Base-by-base conservation (phyloP, 2,797 vertebrate species). In the Trachurus trachurus region DNA sequence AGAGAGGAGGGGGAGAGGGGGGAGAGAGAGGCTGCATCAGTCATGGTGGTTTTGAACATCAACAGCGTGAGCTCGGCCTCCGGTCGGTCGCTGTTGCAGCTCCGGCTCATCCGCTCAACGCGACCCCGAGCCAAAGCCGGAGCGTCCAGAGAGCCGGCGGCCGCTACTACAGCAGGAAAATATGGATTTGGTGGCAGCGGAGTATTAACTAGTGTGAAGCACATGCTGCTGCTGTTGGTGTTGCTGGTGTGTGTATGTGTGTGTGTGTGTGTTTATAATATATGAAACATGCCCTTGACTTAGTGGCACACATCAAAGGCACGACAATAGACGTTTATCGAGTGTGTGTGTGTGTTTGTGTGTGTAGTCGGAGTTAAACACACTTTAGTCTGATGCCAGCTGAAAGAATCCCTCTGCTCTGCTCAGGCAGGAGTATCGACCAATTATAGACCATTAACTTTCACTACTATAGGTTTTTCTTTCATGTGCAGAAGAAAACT, bases 41-140 rank as follows among this genome's bases (percentile, higher is more conserved):
- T 91, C 90, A 89, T 22, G 74, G 83, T 67, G 88, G 86, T 89
- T 92, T 90, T 78, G 56, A 88, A 89, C 75, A 49, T 84, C 89
- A 88, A 89, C 85, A 84, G 17, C 88, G 87, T 83, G 63, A 81
- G 66, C 86, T 87, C 79, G 88, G 84, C 77, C 67, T 82, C 66
- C 74, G 67, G 39, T 26, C 74, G 67, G 39, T 26, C 26, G 26
- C 78, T 59, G 57, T 74, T 64, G 5, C 56, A 53, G 71, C 71
- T 74, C 66, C 49, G 15, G 50, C 66, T 92, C 87, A 85, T 89
- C 68, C 34, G 71, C 82, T 83, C 78, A 83, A 91, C 77, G 81
- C 76, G 80, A 76, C n/a, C 37, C 1, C 57, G 72, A 11, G 84
- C 67, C 88, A 81, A 40, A 57, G 45, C 66, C 71, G 6, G 69